Conservation (phyloP, 2,797 vertebrate species). For the Thamnophis elegans region DNA sequence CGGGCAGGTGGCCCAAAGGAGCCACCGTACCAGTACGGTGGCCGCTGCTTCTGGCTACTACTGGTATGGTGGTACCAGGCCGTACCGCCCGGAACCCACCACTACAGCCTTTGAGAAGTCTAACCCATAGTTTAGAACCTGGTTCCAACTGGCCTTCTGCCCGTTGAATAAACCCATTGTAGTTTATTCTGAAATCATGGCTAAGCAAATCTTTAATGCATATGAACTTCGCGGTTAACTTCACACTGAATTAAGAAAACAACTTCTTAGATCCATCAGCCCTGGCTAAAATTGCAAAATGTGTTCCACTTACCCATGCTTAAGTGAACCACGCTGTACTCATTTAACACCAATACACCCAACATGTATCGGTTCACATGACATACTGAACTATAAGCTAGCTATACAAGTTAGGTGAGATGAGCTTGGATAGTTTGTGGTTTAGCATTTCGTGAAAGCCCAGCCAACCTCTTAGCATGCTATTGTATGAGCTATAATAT, state of each 20-base stretch:
- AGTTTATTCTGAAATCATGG: conserved; percentile 9
- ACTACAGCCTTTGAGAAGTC: neutral
- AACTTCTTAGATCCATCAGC: neutral
- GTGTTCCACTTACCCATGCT: neutral
- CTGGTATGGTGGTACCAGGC: no score
- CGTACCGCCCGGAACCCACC: no score
- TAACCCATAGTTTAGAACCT: neutral
- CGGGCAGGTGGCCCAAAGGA: no score
- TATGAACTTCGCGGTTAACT: neutral
- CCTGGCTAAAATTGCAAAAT: neutral
- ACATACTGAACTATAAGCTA: neutral
- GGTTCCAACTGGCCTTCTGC: neutral
- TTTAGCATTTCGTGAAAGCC: neutral
- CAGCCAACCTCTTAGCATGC: neutral
- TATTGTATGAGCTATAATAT: neutral
- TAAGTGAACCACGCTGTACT: neutral
- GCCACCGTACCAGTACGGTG: no score
- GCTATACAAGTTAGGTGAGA: neutral
- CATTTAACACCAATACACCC: neutral
- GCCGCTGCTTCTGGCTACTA: no score
- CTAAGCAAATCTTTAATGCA: conserved; percentile 8
- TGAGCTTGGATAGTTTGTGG: neutral
- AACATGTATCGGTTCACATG: neutral
- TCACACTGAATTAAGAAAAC: neutral
- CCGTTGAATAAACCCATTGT: neutral